Base-by-base conservation (phyloP, 2,113 vertebrate species). In the Leptodactylus fuscus region DNA sequence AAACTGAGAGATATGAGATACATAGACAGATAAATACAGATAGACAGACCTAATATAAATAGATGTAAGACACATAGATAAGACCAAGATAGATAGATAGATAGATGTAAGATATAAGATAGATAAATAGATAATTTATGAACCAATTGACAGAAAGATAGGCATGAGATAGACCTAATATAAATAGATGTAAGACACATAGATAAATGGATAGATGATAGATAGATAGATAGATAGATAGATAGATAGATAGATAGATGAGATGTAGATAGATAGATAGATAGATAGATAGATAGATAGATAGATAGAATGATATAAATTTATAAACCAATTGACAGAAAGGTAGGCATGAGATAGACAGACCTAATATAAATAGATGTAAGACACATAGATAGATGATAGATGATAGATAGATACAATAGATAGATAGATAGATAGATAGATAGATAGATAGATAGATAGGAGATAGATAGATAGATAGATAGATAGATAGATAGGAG, bases 401-500 rank as follows among this genome's bases (percentile, higher is more conserved):
- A 44, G 41, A 44, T 44, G 41, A 44, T 44, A 44, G 41, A 44
- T 44, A 44, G 41, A 44, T 44, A 44, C 4, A 9, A n/a, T 44
- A 44, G 41, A 44, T 44, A 49, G 46, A 49, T 49, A 49, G 20
- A 58, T 58, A 58, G 53, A 58, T 58, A 58, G 49, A 51, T 51
- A 51, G 53, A 58, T 58, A 58, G 53, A 60, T 60, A 60, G 55
- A 60, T 60, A 60, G 55, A 60, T 60, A 60, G 55, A 60, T 60
- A 60, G n/a, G n/a, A 12, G n/a, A 60, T 60, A 13, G 55, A 60
- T 24, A 60, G n/a, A 60, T 13, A 60, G 55, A 60, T 60, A 60
- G 55, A 60, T 60, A 60, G 55, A 60, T 60, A 60, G 55, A 60
- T 27, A 60, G 24, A 60, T 60, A 60, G 7, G 2, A 58, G 55